These are phyloP conservation scores for Proisotoma minuta DNA, from an alignment of 2,888 invertebrate genomes.

Conservation along the genomic window DNA sequence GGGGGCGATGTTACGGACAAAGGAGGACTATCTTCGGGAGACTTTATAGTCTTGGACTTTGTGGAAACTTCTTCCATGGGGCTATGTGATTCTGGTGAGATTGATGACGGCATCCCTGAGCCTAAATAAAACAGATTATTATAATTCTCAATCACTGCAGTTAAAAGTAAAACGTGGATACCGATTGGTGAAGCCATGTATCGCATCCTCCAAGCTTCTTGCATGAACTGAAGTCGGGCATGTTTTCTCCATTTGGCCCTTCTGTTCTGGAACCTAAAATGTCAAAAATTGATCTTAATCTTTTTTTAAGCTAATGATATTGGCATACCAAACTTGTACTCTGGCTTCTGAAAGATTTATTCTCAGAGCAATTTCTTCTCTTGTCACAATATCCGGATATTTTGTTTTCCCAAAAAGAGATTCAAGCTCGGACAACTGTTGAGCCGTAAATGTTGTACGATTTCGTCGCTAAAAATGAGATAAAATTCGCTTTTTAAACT, in stretches of 20 bases:
- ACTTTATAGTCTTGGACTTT: background rate
- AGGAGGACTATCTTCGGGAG: constrained; percentile 14
- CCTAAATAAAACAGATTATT: too few species aligned
- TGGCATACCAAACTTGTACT: constrained; percentile 63
- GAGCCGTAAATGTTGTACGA: constrained; percentile 88
- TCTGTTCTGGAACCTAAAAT: constrained; percentile 85
- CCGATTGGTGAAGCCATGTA: too few species aligned
- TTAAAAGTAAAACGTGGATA: too few species aligned
- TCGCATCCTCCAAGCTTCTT: constrained; percentile 87
- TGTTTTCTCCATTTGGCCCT: constrained; percentile 84
- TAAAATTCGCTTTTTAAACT: background rate
- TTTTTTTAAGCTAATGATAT: too few species aligned
- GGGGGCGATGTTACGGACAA: background rate
- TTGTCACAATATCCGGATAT: constrained; percentile 60
- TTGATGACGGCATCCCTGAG: too few species aligned
- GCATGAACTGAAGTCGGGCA: constrained; percentile 74
- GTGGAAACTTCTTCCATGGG: too few species aligned
- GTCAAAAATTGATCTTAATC: too few species aligned
- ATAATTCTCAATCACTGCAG: too few species aligned
- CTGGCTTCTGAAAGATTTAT: constrained; percentile 88
- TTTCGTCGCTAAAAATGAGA: constrained; percentile 68
- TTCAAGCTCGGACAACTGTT: constrained; percentile 85
- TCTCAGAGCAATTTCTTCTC: constrained; percentile 85
- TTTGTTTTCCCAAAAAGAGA: constrained; percentile 90
- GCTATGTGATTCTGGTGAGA: too few species aligned